Evolutionary conservation across 2,888 invertebrate genomes (phyloP), one percentile per base, ranked within the genome.

Genomic region (Hirtodrosophila cameraria): DNA sequence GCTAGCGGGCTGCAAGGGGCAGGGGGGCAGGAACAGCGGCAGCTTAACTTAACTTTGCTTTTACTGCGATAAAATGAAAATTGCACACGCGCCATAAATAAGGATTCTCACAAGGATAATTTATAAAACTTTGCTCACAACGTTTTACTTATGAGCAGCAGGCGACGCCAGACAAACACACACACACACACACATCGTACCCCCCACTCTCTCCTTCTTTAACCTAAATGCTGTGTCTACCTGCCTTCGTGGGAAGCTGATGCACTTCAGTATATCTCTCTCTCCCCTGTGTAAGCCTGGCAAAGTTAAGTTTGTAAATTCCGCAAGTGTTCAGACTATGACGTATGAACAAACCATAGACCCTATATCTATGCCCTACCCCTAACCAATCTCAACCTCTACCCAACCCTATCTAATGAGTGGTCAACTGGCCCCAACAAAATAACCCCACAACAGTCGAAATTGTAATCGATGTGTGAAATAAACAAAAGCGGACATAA

Each of bases 401-500:
- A n/a, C n/a, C 12, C 16, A 12, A 28, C 27, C 33, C 49, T 33
- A 50, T 52, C 65, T 46, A 65, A 61, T 33, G 39, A 28, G 31
- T 53, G 58, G 55, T 53, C 58, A 54, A 53, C 67, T 76, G 75
- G 52, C 54, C 58, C 28, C 52, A 53, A 64, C 64, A 68, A 53
- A 60, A 38, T 46, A 30, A 9, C n/a, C 43, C 43, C 45, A 71
- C 60, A 69, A 69, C 82, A 75, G 67, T 73, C 85, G 87, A 85
- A 88, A 88, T 88, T 89, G 89, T 90, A 90, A 90, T 90, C 89
- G 89, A 90, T 90, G 89, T 89, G 88, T 79, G 89, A 88, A 90
- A 90, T 90, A 90, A 90, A 90, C 89, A 89, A 89, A 89, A 90
- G 88, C 89, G 90, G 89, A 90, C 90, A 90, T 90, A 90, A 90